Percentiles rank a stretch among this genome's conserved stretches.
phyloP scores from a whole-genome alignment of 2,797 vertebrate species.

The Schizopygopsis pylzovi region DNA sequence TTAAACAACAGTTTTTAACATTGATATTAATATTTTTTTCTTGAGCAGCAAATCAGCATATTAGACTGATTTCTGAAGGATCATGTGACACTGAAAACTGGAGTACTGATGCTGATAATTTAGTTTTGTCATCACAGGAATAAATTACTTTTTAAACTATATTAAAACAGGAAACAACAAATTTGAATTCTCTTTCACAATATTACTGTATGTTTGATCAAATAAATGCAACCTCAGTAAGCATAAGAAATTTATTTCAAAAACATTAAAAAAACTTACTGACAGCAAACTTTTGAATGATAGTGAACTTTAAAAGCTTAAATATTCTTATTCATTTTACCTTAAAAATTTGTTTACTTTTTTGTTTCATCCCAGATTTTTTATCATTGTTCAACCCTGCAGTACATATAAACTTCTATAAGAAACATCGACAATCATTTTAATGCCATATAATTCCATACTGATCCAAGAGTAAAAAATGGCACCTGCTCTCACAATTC shows the following conservation, averaged over 20 bases:
- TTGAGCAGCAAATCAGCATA: background rate
- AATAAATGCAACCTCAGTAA: background rate
- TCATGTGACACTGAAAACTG: background rate
- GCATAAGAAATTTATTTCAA: background rate
- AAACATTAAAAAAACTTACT: background rate
- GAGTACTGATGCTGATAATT: background rate
- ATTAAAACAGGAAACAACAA: background rate
- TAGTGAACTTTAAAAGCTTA: background rate
- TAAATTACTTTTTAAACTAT: background rate
- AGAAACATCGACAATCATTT: background rate
- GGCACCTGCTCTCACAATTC: background rate
- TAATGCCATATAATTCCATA: background rate
- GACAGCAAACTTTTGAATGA: background rate
- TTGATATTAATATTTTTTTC: background rate
- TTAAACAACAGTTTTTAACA: background rate
- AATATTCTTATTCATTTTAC: background rate
- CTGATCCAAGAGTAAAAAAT: slow-evolving; percentile 1
- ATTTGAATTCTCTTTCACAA: background rate
- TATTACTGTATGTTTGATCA: background rate
- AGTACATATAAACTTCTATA: background rate
- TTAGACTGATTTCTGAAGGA: background rate
- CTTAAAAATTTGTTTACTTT: background rate
- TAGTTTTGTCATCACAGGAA: background rate
- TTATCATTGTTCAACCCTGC: background rate
- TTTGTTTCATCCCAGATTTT: background rate